Conservation (phyloP, 2,797 vertebrate species). For the Muraenolepis orangiensis region DNA sequence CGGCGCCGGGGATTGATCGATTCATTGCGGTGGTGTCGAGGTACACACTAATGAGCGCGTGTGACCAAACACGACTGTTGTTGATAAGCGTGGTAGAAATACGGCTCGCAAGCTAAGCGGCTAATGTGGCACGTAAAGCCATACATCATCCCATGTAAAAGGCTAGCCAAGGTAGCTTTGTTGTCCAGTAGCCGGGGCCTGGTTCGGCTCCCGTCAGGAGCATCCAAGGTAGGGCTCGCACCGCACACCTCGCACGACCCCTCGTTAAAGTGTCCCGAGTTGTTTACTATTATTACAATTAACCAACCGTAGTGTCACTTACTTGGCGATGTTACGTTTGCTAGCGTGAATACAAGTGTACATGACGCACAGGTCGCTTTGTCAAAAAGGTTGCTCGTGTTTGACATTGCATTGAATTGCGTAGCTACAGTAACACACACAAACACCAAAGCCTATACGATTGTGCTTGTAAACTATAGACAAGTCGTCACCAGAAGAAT, state of each 20-base stretch:
- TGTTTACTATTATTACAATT: neutral
- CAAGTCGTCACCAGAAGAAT: neutral
- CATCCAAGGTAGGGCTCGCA: neutral
- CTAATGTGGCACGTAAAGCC: neutral
- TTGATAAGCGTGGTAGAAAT: neutral
- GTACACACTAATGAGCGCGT: neutral
- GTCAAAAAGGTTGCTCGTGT: too few relatives aligned
- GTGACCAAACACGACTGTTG: neutral
- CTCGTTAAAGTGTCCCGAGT: neutral
- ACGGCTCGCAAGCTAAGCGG: neutral
- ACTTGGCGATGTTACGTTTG: too few relatives aligned
- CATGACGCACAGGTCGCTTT: too few relatives aligned
- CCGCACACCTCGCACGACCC: neutral
- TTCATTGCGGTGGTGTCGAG: neutral
- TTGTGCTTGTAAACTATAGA: neutral
- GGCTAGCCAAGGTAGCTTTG: neutral
- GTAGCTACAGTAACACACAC: neutral
- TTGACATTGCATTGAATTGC: neutral
- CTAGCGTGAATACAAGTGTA: too few relatives aligned
- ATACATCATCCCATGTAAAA: neutral
- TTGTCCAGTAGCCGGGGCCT: neutral
- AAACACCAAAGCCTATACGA: neutral
- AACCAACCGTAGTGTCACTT: too few relatives aligned
- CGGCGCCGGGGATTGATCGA: neutral
- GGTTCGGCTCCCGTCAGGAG: neutral